These are phyloP conservation scores for Perccottus glenii DNA, from an alignment of 2,113 vertebrate species.

Conservation along the genomic window DNA sequence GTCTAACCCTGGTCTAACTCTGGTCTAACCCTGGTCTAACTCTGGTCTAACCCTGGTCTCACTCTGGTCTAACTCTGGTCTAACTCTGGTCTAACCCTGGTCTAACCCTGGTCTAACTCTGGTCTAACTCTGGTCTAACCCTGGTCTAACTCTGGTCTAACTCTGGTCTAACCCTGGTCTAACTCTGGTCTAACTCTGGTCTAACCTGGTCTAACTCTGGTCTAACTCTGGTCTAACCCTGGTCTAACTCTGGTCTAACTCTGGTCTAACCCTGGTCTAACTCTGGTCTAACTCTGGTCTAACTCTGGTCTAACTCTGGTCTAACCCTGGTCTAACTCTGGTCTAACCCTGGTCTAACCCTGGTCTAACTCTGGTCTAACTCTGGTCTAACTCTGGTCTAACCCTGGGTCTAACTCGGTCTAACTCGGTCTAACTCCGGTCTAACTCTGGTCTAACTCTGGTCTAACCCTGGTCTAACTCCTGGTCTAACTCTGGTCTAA, in stretches of 20 bases:
- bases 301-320: neutral
- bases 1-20: neutral
- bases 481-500: neutral
- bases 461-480: neutral
- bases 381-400: neutral
- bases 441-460: neutral
- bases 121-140: neutral
- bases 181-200: neutral
- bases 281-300: neutral
- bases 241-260: neutral
- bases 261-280: neutral
- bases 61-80: neutral
- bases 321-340: too few relatives aligned
- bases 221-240: neutral
- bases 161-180: neutral
- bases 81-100: too few relatives aligned
- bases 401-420: too few relatives aligned
- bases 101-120: neutral
- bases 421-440: neutral
- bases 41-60: neutral
- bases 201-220: too few relatives aligned
- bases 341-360: neutral
- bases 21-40: neutral
- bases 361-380: neutral
- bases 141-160: neutral